These are phyloP conservation scores for Mystacides longicornis DNA, from an alignment of 2,888 invertebrate genomes.

Conservation along the genomic window DNA sequence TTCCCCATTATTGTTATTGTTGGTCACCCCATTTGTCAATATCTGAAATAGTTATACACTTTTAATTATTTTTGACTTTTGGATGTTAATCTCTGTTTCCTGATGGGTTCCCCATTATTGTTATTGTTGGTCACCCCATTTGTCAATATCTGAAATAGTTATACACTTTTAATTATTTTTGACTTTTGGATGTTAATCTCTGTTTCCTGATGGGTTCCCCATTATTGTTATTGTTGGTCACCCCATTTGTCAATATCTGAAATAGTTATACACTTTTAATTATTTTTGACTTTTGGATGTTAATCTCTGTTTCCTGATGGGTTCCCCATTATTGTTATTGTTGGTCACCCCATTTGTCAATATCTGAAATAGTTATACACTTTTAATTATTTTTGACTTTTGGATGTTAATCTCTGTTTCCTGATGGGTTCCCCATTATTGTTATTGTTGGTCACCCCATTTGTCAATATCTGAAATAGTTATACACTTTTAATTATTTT, in stretches of 20 bases:
- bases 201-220: slow-evolving; percentile 28
- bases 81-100: slow-evolving; percentile 4
- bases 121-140: slow-evolving; percentile 28
- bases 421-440: slow-evolving; percentile 30
- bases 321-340: slow-evolving; percentile 30
- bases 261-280: too few relatives aligned
- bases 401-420: slow-evolving; percentile 4
- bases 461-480: slow-evolving; percentile 41
- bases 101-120: slow-evolving; percentile 30
- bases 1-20: slow-evolving; percentile 29
- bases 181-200: slow-evolving; percentile 2
- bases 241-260: slow-evolving; percentile 41
- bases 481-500: too few relatives aligned
- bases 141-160: slow-evolving; percentile 40
- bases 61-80: slow-evolving; percentile 32
- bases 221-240: slow-evolving; percentile 26
- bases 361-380: slow-evolving; percentile 40
- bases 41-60: slow-evolving; percentile 40
- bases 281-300: slow-evolving; percentile 30
- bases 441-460: slow-evolving; percentile 27
- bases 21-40: slow-evolving; percentile 34
- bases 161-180: too few relatives aligned
- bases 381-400: slow-evolving; percentile 32
- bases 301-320: slow-evolving; percentile 14
- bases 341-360: slow-evolving; percentile 34